phyloP scores from a whole-genome alignment of 2,113 vertebrate species.

The Telmatochromis sp. region DNA sequence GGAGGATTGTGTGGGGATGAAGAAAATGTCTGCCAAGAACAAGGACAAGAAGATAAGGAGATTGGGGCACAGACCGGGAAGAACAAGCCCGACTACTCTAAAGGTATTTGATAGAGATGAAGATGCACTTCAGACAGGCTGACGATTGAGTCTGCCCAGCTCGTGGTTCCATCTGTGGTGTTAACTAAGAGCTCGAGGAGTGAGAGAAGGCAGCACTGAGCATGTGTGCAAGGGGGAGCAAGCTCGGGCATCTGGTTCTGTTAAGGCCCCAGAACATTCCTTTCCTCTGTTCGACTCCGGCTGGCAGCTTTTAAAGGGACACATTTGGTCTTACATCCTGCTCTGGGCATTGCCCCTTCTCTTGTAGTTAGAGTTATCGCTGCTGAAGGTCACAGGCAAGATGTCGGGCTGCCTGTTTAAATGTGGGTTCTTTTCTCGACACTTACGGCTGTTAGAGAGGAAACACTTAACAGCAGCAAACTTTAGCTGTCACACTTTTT shows the following conservation, averaged over 20 bases:
- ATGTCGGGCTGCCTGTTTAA: slow-evolving; percentile 8
- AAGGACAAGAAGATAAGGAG: slow-evolving; percentile 45
- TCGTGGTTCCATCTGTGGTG: slow-evolving; percentile 35
- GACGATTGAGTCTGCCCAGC: background rate
- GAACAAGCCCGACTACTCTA: background rate
- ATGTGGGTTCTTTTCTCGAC: background rate
- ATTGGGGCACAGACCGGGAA: slow-evolving; percentile 30
- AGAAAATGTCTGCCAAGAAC: slow-evolving; percentile 25
- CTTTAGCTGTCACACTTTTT: background rate
- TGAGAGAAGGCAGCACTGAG: slow-evolving; percentile 11
- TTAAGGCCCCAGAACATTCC: slow-evolving; percentile 67
- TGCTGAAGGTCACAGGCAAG: slow-evolving; percentile 34
- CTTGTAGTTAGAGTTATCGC: slow-evolving; percentile 59
- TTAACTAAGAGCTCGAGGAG: slow-evolving; percentile 6
- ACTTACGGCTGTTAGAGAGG: background rate
- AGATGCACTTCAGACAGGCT: background rate
- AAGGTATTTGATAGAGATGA: slow-evolving; percentile 15
- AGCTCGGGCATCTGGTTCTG: slow-evolving; percentile 70
- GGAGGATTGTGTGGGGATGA: slow-evolving; percentile 3
- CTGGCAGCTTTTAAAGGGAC: slow-evolving; percentile 65
- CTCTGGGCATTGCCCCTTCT: slow-evolving; percentile 41
- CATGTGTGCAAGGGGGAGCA: slow-evolving; percentile 27
- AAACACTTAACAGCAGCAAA: background rate
- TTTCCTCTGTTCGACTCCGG: slow-evolving; percentile 61
- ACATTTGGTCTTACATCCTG: slow-evolving; percentile 67